Evolutionary conservation across 2,888 invertebrate species (phyloP).

Genomic region (Luperina nickerlii): DNA sequence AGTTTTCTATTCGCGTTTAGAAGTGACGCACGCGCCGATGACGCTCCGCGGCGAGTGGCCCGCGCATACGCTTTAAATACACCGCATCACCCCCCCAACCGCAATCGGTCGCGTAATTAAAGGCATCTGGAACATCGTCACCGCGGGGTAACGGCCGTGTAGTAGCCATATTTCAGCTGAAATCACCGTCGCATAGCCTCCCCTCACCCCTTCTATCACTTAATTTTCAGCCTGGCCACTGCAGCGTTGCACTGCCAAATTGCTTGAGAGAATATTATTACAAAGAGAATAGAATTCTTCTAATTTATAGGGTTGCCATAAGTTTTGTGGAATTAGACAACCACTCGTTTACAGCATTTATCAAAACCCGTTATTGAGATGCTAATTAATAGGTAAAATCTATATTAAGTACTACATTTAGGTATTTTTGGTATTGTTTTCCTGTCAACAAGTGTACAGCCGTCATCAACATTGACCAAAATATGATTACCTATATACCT

Average conservation of each 20-base stretch:
- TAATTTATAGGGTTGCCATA: constrained; percentile 58
- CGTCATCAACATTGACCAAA: constrained; percentile 7
- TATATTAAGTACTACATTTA: constrained; percentile 16
- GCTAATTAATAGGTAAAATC: constrained; percentile 13
- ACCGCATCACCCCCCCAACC: constrained; percentile 66
- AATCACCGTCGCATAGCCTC: constrained; percentile 68
- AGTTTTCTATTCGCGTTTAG: constrained; percentile 86
- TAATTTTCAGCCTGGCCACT: constrained; percentile 62
- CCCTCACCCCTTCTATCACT: constrained; percentile 48
- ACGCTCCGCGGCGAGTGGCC: constrained; percentile 74
- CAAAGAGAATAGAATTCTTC: constrained; percentile 72
- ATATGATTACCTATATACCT: too few species aligned
- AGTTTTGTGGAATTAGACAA: constrained; percentile 25
- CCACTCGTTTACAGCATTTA: constrained; percentile 5
- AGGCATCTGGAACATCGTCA: constrained; percentile 79
- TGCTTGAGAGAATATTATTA: constrained; percentile 72
- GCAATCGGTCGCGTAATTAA: constrained; percentile 78
- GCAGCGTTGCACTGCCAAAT: constrained; percentile 78
- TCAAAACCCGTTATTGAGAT: background rate
- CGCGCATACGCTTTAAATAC: constrained; percentile 78
- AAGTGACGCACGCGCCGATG: constrained; percentile 87
- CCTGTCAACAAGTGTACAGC: constrained; percentile 17
- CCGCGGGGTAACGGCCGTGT: constrained; percentile 76
- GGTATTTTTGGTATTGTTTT: constrained; percentile 15
- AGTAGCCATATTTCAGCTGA: constrained; percentile 79